phyloP scores from a whole-genome alignment of 2,113 vertebrate genomes.

The Chionomys nivalis region DNA sequence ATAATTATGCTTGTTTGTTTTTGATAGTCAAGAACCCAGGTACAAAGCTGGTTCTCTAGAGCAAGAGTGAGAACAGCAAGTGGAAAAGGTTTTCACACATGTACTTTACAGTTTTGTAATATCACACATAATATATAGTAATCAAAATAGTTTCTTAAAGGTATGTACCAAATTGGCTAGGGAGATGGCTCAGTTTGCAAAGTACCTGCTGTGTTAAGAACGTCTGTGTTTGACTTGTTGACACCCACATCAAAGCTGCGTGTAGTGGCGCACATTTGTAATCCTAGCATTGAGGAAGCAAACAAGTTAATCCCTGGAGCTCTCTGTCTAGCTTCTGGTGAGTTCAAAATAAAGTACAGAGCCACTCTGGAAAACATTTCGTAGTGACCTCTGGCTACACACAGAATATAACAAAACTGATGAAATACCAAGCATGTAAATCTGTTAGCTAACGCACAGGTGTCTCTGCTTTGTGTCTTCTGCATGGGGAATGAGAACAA shows the following conservation, averaged over 20 bases:
- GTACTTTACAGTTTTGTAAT: neutral
- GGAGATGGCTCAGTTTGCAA: neutral
- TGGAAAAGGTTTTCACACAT: neutral
- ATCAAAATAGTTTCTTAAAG: neutral
- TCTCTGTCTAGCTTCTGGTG: neutral
- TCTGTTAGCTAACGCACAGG: neutral
- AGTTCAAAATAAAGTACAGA: neutral
- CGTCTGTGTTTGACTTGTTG: neutral
- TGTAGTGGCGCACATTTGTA: neutral
- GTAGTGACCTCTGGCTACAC: neutral
- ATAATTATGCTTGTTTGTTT: neutral
- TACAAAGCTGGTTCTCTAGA: neutral
- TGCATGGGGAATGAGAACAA: neutral
- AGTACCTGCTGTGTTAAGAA: neutral
- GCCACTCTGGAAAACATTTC: neutral
- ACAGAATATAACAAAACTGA: neutral
- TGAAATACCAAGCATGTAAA: neutral
- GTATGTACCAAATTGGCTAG: neutral
- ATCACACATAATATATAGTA: neutral
- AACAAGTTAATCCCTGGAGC: no score
- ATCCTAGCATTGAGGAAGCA: neutral
- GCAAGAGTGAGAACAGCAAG: neutral
- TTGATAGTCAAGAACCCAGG: neutral
- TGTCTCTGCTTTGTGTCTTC: neutral
- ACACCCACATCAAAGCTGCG: neutral